Conservation (phyloP, 1,140 invertebrate species). For the Oncopodura yosiiana region DNA sequence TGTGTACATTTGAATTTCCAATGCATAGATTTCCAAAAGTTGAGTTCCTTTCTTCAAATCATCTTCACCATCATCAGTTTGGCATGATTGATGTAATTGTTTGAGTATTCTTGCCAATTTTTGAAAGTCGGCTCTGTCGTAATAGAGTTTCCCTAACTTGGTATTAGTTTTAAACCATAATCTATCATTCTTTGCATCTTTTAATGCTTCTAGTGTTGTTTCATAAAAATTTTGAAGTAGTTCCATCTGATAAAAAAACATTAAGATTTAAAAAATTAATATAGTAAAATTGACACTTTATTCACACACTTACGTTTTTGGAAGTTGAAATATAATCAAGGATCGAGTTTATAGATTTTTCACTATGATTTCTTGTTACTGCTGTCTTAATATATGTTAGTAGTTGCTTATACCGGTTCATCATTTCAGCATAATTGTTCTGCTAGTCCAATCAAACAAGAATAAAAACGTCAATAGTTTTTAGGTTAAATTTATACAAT, state of each 20-base stretch:
- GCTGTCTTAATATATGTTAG: slow-evolving; percentile 97
- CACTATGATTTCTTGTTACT: slow-evolving; percentile 97
- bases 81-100: slow-evolving; percentile 93
- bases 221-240: slow-evolving; percentile 99
- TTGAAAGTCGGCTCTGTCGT: slow-evolving; percentile 87
- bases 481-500: not conserved
- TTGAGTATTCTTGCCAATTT: slow-evolving; percentile 94
- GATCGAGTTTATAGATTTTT: slow-evolving; percentile 99
- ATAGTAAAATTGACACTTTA: not conserved
- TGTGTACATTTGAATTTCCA: slow-evolving; percentile 99
- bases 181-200: slow-evolving; percentile 97
- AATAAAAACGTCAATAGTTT: slow-evolving; percentile 11
- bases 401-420: slow-evolving; percentile 90
- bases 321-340: slow-evolving; percentile 98
- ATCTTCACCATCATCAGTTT: slow-evolving; percentile 98
- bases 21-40: slow-evolving; percentile 93
- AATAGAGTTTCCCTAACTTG: slow-evolving; percentile 96
- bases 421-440: slow-evolving; percentile 94
- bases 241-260: slow-evolving; percentile 67
- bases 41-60: slow-evolving; percentile 98
- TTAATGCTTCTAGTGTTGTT: slow-evolving; percentile 93
- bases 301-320: slow-evolving; percentile 68
- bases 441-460: slow-evolving; percentile 44
- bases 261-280: slow-evolving; percentile 9
- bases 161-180: slow-evolving; percentile 99